These are phyloP conservation scores for Micoletzkya japonica DNA, from an alignment of 2,888 invertebrate genomes.

Conservation along the genomic window DNA sequence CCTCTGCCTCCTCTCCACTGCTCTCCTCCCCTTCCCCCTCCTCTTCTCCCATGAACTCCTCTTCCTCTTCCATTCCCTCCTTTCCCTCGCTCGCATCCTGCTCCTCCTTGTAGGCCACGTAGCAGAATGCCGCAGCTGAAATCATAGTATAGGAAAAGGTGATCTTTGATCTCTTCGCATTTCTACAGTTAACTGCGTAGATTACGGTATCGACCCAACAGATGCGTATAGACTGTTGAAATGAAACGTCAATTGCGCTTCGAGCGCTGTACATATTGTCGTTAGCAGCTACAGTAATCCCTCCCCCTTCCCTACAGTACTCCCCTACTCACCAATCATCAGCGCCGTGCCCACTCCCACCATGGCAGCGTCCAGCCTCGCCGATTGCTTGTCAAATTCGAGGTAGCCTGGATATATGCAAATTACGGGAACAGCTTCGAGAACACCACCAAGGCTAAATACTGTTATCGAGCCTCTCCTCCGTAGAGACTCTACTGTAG, in stretches of 20 bases:
- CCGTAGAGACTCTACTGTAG: not conserved
- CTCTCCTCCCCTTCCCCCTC: not conserved
- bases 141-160: not conserved
- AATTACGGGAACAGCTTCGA: not conserved
- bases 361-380: constrained; percentile 54
- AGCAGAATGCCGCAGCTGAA: constrained; percentile 45
- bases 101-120: constrained; percentile 54
- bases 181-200: not conserved
- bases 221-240: not conserved
- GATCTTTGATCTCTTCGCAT: not conserved
- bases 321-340: constrained; percentile 33
- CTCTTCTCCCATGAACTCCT: not conserved
- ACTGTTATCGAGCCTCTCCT: not conserved
- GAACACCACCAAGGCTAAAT: not conserved
- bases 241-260: not conserved
- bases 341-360: constrained; percentile 41
- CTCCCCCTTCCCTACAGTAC: not conserved
- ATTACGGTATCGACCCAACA: not conserved
- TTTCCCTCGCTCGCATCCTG: constrained; percentile 39
- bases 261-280: too few relatives aligned
- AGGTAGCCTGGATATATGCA: constrained; percentile 42
- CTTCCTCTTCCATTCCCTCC: not conserved
- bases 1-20: constrained; percentile 41
- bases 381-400: constrained; percentile 40
- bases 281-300: too few relatives aligned